These are phyloP conservation scores for Pseudocheirus occidentalis DNA, from an alignment of 2,797 vertebrate species.

Conservation along the genomic window DNA sequence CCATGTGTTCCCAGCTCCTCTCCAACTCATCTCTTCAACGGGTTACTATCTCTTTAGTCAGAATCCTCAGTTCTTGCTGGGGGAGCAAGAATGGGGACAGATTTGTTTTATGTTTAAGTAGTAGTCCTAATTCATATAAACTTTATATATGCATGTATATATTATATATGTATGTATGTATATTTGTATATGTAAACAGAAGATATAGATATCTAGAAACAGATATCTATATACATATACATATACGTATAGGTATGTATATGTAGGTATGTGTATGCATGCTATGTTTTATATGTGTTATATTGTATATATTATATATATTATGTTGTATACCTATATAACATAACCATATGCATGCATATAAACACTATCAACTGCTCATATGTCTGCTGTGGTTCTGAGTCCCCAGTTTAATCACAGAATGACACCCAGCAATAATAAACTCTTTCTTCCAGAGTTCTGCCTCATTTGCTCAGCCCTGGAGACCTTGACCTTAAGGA, in stretches of 20 bases:
- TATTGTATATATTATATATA: too few relatives aligned
- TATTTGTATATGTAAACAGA: too few relatives aligned
- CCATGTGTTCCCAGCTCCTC: too few relatives aligned
- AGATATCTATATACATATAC: not conserved
- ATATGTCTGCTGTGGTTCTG: not conserved
- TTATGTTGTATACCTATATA: not conserved
- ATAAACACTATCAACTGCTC: not conserved
- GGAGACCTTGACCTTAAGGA: not conserved
- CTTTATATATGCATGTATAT: not conserved
- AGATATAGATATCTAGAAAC: too few relatives aligned
- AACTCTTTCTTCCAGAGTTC: not conserved
- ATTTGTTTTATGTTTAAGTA: not conserved
- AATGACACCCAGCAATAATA: not conserved
- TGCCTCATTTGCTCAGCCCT: not conserved
- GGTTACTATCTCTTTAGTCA: not conserved
- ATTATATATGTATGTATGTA: too few relatives aligned
- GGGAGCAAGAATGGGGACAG: not conserved
- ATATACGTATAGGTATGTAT: not conserved
- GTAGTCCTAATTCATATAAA: not conserved
- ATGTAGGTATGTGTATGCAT: not conserved
- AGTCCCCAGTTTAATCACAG: not conserved
- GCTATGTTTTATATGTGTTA: too few relatives aligned
- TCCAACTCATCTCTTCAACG: too few relatives aligned
- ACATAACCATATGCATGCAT: not conserved
- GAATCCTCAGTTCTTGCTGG: not conserved